Percentiles rank a stretch among this genome's conserved stretches.
phyloP scores from a whole-genome alignment of 2,888 invertebrate species.

The Ellobium chinense region DNA sequence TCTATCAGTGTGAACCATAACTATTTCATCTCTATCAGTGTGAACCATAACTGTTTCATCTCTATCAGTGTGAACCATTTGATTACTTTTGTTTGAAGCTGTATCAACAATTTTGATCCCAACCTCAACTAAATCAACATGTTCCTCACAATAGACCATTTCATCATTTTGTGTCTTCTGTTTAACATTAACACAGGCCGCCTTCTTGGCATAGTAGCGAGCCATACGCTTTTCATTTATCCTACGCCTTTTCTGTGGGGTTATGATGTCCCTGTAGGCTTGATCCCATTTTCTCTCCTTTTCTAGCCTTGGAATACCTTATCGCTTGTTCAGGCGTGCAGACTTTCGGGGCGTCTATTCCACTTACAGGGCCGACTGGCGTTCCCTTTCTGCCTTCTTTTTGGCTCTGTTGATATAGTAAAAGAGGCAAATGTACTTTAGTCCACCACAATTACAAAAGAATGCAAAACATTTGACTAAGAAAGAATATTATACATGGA shows the following conservation, averaged over 20 bases:
- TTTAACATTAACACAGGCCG: neutral
- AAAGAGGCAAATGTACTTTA: neutral
- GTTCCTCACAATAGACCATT: neutral
- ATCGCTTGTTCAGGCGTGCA: neutral
- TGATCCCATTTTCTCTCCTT: neutral
- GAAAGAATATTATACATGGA: neutral
- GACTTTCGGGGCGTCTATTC: neutral
- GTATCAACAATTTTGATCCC: neutral
- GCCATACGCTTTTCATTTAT: neutral
- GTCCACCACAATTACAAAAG: neutral
- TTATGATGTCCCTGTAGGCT: neutral
- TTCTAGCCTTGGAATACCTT: neutral
- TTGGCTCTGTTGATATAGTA: neutral
- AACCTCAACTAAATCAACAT: neutral
- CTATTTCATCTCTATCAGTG: neutral
- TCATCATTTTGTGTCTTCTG: too few species aligned
- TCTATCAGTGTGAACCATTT: neutral
- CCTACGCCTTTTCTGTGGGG: neutral
- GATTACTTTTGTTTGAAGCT: neutral
- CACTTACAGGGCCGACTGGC: neutral
- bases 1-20: neutral
- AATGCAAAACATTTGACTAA: neutral
- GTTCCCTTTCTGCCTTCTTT: neutral
- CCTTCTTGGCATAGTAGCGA: neutral
- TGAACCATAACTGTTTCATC: neutral